Evolutionary conservation across 2,888 invertebrate species (phyloP), one percentile per base, ranked within the genome.

Genomic region (Blastobasis adustella): DNA sequence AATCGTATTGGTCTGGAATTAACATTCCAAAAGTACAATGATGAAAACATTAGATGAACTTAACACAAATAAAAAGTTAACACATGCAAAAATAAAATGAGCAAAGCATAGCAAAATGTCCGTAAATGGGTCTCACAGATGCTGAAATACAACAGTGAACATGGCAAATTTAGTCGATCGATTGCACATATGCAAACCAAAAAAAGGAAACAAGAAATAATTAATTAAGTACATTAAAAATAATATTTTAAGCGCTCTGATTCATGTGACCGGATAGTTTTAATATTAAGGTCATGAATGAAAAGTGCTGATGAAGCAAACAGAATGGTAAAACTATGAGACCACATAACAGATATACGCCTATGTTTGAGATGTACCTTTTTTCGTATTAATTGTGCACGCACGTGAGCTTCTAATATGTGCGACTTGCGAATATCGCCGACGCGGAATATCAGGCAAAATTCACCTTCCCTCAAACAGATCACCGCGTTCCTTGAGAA

Each of bases 381-480:
- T 85, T 96, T 94, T 74, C 95, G 93, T 74, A 99, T 98, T 76
- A 99, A 91, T 82, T 98, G 96, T 36, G 98, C 97, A 62, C 98
- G 91, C 45, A 98, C 94, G 81, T 98, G 98, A 54, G 99, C 98
- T 84, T 98, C 98, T 65, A 99, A 96, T 68, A 99, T 97, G 87
- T 98, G 98, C 58, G 97, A 97, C 84, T 96, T 96, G 64, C 98
- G 91, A 94, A 98, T 98, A 81, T 98, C 98, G 49, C 98, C 98
- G 45, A 98, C 97, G 45, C 98, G 92, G 84, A 98, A 97, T 92
- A 98, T 94, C 58, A 98, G 91, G 75, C 96, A 97, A 61, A 95
- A 93, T 69, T 95, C 92, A 4, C 97, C 97, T 78, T 98, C 97
- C 63, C 98, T 91, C 75, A 96, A 94, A 76, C 97, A 97, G 64